Evolutionary conservation across 2,113 vertebrate genomes (phyloP).

Genomic region (Echinops telfairi): DNA sequence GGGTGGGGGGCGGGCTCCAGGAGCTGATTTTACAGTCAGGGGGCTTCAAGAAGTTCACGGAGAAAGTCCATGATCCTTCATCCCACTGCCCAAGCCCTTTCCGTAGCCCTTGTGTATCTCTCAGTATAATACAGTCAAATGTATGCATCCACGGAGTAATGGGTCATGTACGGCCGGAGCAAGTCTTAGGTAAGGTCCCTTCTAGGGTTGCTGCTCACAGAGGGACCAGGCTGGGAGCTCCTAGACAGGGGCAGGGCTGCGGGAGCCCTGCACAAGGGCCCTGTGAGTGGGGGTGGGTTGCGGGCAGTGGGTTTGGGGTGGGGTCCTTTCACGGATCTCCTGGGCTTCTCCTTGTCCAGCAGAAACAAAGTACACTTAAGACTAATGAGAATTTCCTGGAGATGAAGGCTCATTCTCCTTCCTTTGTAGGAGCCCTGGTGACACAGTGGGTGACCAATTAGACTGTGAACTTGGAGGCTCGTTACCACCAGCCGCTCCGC

Average conservation of each 20-base stretch:
- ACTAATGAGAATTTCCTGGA: background rate
- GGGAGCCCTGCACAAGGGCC: too few species aligned
- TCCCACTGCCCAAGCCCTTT: too few species aligned
- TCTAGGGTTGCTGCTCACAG: too few species aligned
- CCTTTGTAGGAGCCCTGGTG: background rate
- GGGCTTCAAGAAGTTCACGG: too few species aligned
- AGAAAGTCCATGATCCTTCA: too few species aligned
- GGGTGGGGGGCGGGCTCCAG: background rate
- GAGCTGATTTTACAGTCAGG: background rate
- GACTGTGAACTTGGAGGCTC: too few species aligned
- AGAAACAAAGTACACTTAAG: constrained; percentile 28
- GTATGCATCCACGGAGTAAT: constrained; percentile 32
- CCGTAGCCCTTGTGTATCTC: background rate
- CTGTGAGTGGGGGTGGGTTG: too few species aligned
- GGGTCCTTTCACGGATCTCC: background rate
- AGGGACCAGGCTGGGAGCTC: too few species aligned
- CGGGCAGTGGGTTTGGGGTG: too few species aligned
- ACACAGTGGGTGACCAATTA: too few species aligned
- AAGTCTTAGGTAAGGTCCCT: background rate
- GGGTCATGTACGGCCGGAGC: background rate
- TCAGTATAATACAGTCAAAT: background rate
- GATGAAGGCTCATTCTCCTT: background rate
- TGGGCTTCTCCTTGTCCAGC: constrained; percentile 9
- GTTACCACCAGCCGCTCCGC: too few species aligned
- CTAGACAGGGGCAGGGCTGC: too few species aligned